A percentile compares a stretch with the other conserved stretches of the same genome.
phyloP scores from a whole-genome alignment of 2,113 vertebrate genomes.

The Arvicanthis niloticus region DNA sequence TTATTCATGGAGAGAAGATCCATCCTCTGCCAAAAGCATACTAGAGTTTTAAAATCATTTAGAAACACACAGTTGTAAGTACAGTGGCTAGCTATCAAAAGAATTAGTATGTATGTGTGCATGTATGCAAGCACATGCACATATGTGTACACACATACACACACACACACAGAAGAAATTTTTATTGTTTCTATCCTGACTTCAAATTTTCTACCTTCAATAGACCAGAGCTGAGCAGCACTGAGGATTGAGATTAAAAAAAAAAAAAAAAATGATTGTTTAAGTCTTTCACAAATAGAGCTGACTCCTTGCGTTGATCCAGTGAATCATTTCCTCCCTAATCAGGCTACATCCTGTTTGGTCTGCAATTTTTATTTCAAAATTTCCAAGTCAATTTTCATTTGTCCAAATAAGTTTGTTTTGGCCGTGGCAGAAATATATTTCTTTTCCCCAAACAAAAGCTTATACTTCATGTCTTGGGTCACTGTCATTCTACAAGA shows the following conservation, averaged over 20 bases:
- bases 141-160: not conserved
- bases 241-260: constrained; percentile 29
- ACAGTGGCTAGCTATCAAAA: constrained; percentile 67
- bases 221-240: constrained; percentile 29
- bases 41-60: constrained; percentile 71
- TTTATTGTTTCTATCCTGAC: not conserved
- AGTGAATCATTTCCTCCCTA: constrained; percentile 82
- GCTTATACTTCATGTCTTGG: constrained; percentile 42
- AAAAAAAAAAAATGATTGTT: constrained; percentile 65
- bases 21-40: constrained; percentile 71
- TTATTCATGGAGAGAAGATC: constrained; percentile 63
- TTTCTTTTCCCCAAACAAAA: constrained; percentile 74
- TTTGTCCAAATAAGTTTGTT: constrained; percentile 74
- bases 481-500: constrained; percentile 51
- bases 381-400: constrained; percentile 79
- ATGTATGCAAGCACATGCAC: not conserved
- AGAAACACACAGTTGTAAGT: constrained; percentile 69
- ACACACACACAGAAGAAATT: not conserved
- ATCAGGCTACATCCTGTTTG: constrained; percentile 79
- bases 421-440: constrained; percentile 73
- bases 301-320: constrained; percentile 69
- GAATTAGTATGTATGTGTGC: constrained; percentile 42
- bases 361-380: constrained; percentile 75
- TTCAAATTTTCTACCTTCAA: constrained; percentile 58
- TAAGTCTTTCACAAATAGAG: constrained; percentile 77